Percentiles rank a stretch among this genome's conserved stretches.
phyloP scores from a whole-genome alignment of 2,113 vertebrate species.

The Amphiprion ocellaris region DNA sequence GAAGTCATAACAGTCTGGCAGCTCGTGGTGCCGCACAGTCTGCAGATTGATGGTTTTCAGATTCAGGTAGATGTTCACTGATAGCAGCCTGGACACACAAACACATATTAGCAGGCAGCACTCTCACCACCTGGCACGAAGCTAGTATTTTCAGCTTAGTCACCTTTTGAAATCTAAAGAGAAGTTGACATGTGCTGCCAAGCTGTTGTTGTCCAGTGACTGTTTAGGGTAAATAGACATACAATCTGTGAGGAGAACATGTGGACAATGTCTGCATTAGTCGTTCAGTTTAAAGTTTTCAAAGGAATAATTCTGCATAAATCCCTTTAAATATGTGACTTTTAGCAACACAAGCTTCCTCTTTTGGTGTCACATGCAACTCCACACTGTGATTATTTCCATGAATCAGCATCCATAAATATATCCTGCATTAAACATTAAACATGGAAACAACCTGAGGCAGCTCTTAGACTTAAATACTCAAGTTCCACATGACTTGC shows the following conservation, averaged over 20 bases:
- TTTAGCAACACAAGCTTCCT: slow-evolving; percentile 43
- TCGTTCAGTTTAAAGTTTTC: background rate
- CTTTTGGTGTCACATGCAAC: slow-evolving; percentile 58
- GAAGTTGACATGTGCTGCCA: slow-evolving; percentile 83
- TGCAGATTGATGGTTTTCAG: slow-evolving; percentile 97
- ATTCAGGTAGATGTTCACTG: slow-evolving; percentile 88
- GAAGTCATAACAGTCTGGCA: slow-evolving; percentile 96
- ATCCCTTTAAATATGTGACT: background rate
- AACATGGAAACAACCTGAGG: background rate
- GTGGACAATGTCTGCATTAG: too few species aligned
- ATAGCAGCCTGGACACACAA: slow-evolving; percentile 86
- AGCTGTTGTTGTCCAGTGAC: slow-evolving; percentile 58
- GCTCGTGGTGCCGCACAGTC: slow-evolving; percentile 92
- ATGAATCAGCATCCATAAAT: slow-evolving; percentile 62
- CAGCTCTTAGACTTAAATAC: too few species aligned
- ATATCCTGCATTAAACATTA: background rate
- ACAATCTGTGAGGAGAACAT: slow-evolving; percentile 86
- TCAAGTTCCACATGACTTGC: too few species aligned
- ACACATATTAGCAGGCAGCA: background rate
- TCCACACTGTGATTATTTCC: slow-evolving; percentile 54
- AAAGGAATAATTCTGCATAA: background rate
- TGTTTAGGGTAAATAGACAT: slow-evolving; percentile 85
- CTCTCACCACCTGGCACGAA: background rate
- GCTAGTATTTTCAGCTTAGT: slow-evolving; percentile 46
- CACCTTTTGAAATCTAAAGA: slow-evolving; percentile 94